Base-by-base conservation (phyloP, 2,888 invertebrate species). In the Rhingia campestris region DNA sequence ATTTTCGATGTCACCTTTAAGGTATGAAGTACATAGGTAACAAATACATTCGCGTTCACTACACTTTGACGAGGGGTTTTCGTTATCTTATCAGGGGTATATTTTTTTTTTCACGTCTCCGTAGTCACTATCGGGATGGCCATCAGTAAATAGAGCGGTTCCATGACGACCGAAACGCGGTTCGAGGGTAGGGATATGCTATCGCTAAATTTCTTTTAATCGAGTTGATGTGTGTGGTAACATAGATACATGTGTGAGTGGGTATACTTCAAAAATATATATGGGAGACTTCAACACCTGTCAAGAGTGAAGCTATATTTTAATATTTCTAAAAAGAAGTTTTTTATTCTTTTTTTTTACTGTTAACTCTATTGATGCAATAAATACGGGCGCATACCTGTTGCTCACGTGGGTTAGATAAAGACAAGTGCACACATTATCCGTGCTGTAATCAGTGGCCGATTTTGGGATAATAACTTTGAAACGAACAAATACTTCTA, bases 1-100 rank as follows among this genome's bases (percentile, higher is more conserved):
- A 63, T 73, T 79, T 66, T 66, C 59, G 49, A 69, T 61, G 35
- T 47, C 35, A 74, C 73, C 58, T 79, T 47, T 43, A 39, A 22
- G 39, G 53, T 64, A 22, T 9, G 41, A 58, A 66, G 39, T 53
- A 66, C 32, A 80, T 47, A 64, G 58, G 67, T 37, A 22, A 74
- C 49, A 41, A 32, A 58, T 30, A 67, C 66, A 47, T 12, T 30
- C 12, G 51, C 10, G 49, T 6, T 59, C 41, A 53, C n/a, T 64
- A n/a, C 32, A 41, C 4, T 69, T 58, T 77, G 63, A 64, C 41
- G 49, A 58, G 66, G 74, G 59, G 22, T 22, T 53, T 43, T 54
- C 47, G 66, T 69, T 80, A 74, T 80, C 79, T 80, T 80, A 80
- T 80, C 79, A 6, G 32, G 41, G 1, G 4, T 30, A 30, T 54